phyloP scores from a whole-genome alignment of 2,113 vertebrate genomes.

The Pteropus alecto region DNA sequence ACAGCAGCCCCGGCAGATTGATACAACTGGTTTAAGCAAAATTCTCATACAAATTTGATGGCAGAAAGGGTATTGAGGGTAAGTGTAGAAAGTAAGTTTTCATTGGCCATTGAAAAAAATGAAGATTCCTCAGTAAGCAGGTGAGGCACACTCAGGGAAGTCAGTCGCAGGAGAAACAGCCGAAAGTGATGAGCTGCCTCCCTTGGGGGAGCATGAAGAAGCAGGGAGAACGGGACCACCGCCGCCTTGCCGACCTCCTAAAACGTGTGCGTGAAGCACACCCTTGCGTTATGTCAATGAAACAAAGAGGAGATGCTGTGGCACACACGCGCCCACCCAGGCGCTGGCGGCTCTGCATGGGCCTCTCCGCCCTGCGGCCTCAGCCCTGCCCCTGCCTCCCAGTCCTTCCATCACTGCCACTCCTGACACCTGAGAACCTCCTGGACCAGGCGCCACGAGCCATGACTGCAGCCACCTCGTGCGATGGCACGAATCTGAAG shows the following conservation, averaged over 20 bases:
- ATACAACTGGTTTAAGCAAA: neutral
- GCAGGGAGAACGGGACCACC: neutral
- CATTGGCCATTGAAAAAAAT: no score
- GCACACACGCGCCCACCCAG: no score
- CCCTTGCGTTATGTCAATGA: accelerated
- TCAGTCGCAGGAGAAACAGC: neutral
- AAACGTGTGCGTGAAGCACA: accelerated
- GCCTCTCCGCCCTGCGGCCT: no score
- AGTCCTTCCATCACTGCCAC: accelerated
- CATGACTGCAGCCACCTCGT: neutral
- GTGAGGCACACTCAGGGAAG: no score
- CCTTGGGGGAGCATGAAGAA: neutral
- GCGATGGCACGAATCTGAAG: neutral
- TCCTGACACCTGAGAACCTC: no score
- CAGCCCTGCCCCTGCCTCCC: accelerated
- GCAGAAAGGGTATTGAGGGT: neutral
- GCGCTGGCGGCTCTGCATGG: no score
- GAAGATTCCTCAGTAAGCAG: neutral
- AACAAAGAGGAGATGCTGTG: no score
- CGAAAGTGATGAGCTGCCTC: no score
- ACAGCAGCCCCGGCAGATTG: neutral
- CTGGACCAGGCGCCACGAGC: accelerated
- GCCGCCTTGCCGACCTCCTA: neutral
- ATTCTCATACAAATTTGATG: neutral
- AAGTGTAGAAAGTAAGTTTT: no score